A percentile compares a stretch with the other conserved stretches of the same genome.
Evolutionary conservation across 2,113 vertebrate genomes (phyloP).

Genomic region (Nettapus auritus): DNA sequence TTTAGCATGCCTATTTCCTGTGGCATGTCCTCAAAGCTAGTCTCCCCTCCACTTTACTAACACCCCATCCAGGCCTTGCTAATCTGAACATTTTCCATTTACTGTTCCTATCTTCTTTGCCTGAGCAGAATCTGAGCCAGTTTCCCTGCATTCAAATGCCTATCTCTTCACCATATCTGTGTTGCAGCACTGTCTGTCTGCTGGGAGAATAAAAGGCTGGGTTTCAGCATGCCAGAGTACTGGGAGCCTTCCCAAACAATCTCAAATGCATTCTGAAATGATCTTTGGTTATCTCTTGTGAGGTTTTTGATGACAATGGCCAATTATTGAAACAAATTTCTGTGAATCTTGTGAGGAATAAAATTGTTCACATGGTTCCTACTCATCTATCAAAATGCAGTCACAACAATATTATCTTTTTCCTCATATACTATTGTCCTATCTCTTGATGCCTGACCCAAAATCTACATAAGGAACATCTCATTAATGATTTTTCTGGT

Average conservation of each 20-base stretch:
- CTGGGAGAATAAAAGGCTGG: neutral
- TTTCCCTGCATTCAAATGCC: neutral
- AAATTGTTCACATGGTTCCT: neutral
- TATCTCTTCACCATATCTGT: neutral
- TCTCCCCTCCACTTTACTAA: neutral
- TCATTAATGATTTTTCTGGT: neutral
- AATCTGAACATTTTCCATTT: neutral
- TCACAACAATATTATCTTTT: neutral
- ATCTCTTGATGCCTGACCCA: neutral
- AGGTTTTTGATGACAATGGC: neutral
- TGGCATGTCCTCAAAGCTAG: neutral
- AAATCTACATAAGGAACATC: neutral
- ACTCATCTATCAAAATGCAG: neutral
- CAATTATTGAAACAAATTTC: neutral
- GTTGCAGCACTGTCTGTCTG: neutral
- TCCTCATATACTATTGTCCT: rapidly evolving
- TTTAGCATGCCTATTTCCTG: neutral
- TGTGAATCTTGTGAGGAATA: neutral
- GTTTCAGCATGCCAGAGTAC: neutral
- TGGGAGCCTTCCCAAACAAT: neutral
- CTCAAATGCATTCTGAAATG: neutral
- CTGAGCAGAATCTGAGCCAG: neutral
- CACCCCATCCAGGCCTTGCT: neutral
- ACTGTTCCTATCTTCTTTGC: neutral
- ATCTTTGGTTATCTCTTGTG: neutral